phyloP scores from a whole-genome alignment of 2,888 invertebrate species.

The Diogma glabrata region DNA sequence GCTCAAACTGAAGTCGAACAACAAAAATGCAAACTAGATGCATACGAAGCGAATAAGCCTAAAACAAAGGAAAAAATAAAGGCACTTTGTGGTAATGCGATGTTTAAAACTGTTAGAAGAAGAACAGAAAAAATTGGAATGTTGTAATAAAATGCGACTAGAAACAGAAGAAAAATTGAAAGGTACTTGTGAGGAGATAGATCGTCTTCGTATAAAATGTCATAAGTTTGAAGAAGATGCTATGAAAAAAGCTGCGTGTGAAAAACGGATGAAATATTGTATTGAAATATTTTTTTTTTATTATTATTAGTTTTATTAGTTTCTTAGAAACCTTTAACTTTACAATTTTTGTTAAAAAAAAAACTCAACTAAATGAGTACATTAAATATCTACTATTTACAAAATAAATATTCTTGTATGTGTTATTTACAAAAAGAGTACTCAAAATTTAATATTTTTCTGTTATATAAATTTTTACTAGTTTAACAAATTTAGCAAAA shows the following conservation, averaged over 20 bases:
- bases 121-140: constrained; percentile 29
- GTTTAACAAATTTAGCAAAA: too few species aligned
- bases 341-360: too few species aligned
- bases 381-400: too few species aligned
- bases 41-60: constrained; percentile 29
- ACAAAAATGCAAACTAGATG: constrained; percentile 31
- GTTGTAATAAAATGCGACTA: constrained; percentile 27
- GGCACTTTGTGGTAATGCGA: constrained; percentile 27
- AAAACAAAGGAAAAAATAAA: constrained; percentile 29
- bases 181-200: constrained; percentile 26
- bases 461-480: too few species aligned
- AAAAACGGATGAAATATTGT: constrained; percentile 18
- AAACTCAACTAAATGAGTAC: too few species aligned
- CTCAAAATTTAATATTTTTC: too few species aligned
- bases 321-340: too few species aligned
- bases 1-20: constrained; percentile 32
- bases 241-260: not conserved
- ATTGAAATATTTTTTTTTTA: too few species aligned
- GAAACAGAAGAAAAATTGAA: constrained; percentile 26
- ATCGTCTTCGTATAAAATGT: constrained; percentile 20
- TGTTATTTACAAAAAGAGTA: too few species aligned
- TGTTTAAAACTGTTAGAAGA: constrained; percentile 28
- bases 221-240: not conserved
- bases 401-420: too few species aligned
- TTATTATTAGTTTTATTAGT: too few species aligned